Conservation (phyloP, 2,888 invertebrate genomes). For the Tiliacea aurago region DNA sequence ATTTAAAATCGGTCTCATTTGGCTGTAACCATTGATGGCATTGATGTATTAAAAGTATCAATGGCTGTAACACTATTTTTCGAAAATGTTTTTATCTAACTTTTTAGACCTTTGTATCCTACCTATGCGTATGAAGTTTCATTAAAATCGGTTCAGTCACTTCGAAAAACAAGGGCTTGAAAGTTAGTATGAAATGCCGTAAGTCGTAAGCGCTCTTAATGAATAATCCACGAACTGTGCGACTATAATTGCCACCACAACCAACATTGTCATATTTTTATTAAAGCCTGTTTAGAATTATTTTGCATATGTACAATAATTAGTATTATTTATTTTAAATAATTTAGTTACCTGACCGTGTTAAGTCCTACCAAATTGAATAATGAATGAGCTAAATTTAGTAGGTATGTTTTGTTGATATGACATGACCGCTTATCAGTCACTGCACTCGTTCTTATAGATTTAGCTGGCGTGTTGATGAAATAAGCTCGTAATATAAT, state of each 20-base stretch:
- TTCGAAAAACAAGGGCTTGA: no score
- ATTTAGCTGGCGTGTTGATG: constrained; percentile 46
- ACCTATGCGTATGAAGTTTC: no score
- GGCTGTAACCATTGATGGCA: no score
- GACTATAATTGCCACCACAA: constrained; percentile 2
- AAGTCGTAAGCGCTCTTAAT: no score
- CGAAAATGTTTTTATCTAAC: no score
- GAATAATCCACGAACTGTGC: constrained; percentile 6
- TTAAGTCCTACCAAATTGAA: constrained; percentile 18
- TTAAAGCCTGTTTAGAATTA: neutral
- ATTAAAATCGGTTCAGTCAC: no score
- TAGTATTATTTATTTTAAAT: constrained; percentile 7
- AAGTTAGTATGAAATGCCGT: no score
- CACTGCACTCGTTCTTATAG: constrained; percentile 77
- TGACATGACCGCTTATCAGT: constrained; percentile 75
- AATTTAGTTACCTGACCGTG: neutral
- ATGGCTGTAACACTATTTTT: no score
- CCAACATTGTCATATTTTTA: neutral
- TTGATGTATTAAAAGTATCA: no score
- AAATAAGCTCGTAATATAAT: constrained; percentile 15
- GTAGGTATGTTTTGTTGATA: constrained; percentile 45
- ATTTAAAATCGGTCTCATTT: no score
- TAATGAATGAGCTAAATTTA: constrained; percentile 28
- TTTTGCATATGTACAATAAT: neutral
- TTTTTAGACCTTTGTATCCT: no score